phyloP scores from a whole-genome alignment of 1,140 invertebrate genomes.

The Halictus rubicundus region DNA sequence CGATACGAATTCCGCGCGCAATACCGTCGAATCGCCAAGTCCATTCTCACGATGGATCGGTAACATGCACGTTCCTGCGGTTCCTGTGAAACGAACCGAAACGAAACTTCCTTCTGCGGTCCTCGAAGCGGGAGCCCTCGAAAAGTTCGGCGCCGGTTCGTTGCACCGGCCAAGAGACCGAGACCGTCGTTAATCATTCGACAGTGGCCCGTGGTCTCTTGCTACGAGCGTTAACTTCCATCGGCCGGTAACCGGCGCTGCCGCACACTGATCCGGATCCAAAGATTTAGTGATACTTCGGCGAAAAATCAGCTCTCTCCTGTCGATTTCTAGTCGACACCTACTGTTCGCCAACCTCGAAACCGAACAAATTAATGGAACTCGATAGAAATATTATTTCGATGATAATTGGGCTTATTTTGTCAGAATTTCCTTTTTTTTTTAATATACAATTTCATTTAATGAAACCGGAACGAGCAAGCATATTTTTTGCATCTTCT shows the following conservation, averaged over 20 bases:
- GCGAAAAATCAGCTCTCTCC: too few species aligned
- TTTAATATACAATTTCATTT: too few species aligned
- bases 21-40: neutral
- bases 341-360: too few species aligned
- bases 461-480: too few species aligned
- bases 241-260: conserved; percentile 15
- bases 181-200: conserved; percentile 71
- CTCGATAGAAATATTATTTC: too few species aligned
- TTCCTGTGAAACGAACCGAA: conserved; percentile 46
- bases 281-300: too few species aligned
- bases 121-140: conserved; percentile 50
- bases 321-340: too few species aligned
- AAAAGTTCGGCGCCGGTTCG: conserved; percentile 60
- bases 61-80: conserved; percentile 24
- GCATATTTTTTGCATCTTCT: too few species aligned
- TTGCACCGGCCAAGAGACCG: conserved; percentile 58
- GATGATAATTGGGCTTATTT: too few species aligned
- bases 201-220: conserved; percentile 32
- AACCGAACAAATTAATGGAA: too few species aligned
- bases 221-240: conserved; percentile 44
- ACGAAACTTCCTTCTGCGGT: conserved; percentile 35
- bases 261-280: neutral
- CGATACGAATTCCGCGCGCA: neutral
- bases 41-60: neutral
- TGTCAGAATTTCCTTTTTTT: too few species aligned